Base-by-base conservation (phyloP, 2,888 invertebrate genomes). In the Cheilosia urbana region DNA sequence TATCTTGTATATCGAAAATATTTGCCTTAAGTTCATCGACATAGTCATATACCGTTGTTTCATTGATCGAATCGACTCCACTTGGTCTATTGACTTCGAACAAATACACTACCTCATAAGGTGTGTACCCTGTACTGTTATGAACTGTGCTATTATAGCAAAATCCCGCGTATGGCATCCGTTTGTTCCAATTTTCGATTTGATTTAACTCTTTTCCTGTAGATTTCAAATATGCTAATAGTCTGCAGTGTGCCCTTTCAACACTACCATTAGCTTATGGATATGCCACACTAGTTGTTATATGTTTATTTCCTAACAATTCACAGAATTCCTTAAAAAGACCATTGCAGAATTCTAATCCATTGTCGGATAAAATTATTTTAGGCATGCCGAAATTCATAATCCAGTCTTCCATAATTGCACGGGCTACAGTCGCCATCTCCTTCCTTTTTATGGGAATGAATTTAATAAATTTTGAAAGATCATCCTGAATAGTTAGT, bases 281-380 rank as follows among this genome's bases (percentile, higher is more conserved):
- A 19, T 65, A 57, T n/a, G 65, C 57, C 21, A 34, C 57, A 51
- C 66, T 66, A 5, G 75, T 66, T 51, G 40, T 40, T 19, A 76
- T 15, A 24, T 58, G 75, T 27, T 58, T 66, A 24, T 66, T 51
- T 15, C 21, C 13, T 17, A 57, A 57, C 27, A 76, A 19, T 30
- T 76, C 58, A 30, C 75, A 60, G 4, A 76, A 58, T 66, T 53
- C 40, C 9, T 40, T 53, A 24, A 53, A 53, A 27, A 53, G 40
- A 21, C 17, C 24, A n/a, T 53, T 55, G 6, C 24, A n/a, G 30
- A 40, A 66, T 24, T 53, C 65, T 37, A 30, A 4, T n/a, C 66
- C 66, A n/a, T 66, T 40, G 27, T 55, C 53, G 4, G 27, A 53
- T 40, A 42, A 24, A 21, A 66, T 66, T 30, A 21, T n/a, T 30